Evolutionary conservation across 2,888 invertebrate species (phyloP).

Genomic region (Pandemis corylana): DNA sequence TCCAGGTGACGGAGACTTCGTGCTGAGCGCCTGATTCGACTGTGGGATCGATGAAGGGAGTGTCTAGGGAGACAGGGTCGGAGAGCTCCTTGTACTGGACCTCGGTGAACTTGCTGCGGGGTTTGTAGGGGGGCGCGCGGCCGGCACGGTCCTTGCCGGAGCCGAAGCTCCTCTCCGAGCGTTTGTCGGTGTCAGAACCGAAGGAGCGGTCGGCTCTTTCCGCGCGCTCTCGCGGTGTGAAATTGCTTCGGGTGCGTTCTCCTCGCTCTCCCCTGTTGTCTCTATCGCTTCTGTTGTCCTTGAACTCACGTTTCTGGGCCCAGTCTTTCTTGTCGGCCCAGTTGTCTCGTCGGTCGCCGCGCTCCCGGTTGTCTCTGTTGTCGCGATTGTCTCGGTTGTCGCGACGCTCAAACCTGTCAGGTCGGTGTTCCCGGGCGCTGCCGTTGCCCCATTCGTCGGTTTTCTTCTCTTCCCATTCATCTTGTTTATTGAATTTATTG

Average conservation of each 20-base stretch:
- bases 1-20: conserved; percentile 89
- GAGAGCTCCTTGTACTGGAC: conserved; percentile 69
- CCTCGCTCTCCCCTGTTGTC: conserved; percentile 50
- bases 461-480: conserved; percentile 60
- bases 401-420: conserved; percentile 54
- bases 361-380: conserved; percentile 44
- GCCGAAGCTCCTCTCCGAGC: conserved; percentile 65
- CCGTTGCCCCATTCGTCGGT: conserved; percentile 59
- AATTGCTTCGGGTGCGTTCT: conserved; percentile 65
- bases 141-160: conserved; percentile 58
- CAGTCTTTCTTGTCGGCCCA: conserved; percentile 56
- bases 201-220: conserved; percentile 63
- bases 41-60: conserved; percentile 74
- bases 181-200: conserved; percentile 62
- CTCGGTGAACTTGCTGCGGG: conserved; percentile 66
- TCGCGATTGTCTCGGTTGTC: conserved; percentile 43
- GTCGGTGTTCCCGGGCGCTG: conserved; percentile 48
- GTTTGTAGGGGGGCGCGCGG: conserved; percentile 65
- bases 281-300: conserved; percentile 48
- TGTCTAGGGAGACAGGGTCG: conserved; percentile 78
- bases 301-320: conserved; percentile 56
- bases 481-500: conserved; percentile 62
- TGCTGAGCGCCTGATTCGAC: conserved; percentile 82
- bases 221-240: conserved; percentile 71
- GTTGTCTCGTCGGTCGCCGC: conserved; percentile 45